A percentile compares a stretch with the other conserved stretches of the same genome.
Conservation (phyloP, 23 tunicate species). For the Corella eumyota region DNA sequence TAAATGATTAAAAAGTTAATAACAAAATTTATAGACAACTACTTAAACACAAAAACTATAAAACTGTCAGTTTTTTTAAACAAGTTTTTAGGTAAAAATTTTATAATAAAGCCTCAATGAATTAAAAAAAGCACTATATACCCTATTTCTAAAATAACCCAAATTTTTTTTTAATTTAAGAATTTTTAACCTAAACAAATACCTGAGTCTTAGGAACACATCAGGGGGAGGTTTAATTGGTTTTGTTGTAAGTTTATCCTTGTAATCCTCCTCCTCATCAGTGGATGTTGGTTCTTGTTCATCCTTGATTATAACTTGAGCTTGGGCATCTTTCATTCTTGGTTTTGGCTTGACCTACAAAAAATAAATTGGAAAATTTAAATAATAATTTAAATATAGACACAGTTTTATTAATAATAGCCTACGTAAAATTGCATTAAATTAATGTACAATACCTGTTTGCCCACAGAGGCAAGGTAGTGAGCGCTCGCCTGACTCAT, state of each 20-base stretch:
- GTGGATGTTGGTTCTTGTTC: background rate
- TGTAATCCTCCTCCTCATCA: constrained; percentile 19
- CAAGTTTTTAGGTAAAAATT: too few relatives aligned
- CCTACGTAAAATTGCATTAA: background rate
- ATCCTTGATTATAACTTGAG: constrained; percentile 17
- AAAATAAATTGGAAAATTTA: too few relatives aligned
- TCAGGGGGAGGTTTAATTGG: constrained; percentile 59
- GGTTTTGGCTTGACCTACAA: constrained; percentile 20
- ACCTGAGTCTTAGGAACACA: constrained; percentile 42
- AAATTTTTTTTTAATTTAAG: too few relatives aligned
- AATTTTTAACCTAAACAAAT: background rate
- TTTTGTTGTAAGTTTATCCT: constrained; percentile 27
- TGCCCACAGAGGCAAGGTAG: constrained; percentile 22
- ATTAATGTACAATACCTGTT: constrained; percentile 5
- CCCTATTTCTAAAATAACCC: background rate
- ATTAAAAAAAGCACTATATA: too few relatives aligned
- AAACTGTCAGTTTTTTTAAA: too few relatives aligned
- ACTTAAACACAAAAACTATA: too few relatives aligned
- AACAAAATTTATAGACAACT: too few relatives aligned
- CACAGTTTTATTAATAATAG: too few relatives aligned
- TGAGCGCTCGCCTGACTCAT: constrained; percentile 26
- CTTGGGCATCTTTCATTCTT: constrained; percentile 36
- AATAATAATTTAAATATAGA: too few relatives aligned
- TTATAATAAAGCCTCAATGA: too few relatives aligned
- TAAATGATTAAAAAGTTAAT: too few relatives aligned